Evolutionary conservation across 2,113 vertebrate species (phyloP).

Genomic region (Sorex fumeus): DNA sequence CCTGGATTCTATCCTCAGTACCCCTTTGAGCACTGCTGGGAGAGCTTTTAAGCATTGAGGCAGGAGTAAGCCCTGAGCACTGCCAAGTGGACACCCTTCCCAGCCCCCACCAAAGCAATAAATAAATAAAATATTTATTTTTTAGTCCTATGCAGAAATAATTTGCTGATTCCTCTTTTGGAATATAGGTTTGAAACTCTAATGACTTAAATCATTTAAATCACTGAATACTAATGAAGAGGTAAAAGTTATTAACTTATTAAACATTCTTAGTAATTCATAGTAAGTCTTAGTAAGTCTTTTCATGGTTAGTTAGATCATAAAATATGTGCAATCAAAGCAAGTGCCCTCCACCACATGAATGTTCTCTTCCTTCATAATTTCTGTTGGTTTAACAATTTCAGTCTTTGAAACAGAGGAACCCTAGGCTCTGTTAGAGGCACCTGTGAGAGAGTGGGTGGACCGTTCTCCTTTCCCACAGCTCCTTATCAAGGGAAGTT

Average conservation of each 20-base stretch:
- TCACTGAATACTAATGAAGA: background rate
- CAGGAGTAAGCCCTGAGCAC: too few species aligned
- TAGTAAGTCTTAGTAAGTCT: background rate
- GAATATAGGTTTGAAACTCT: background rate
- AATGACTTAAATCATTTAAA: background rate
- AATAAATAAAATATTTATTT: background rate
- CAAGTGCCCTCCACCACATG: background rate
- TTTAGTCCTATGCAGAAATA: background rate
- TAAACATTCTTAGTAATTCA: conserved; percentile 10
- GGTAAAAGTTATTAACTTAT: background rate
- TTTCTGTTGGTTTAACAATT: background rate
- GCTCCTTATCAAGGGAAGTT: background rate
- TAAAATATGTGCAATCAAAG: background rate
- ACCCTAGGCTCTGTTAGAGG: background rate
- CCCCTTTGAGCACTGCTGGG: too few species aligned
- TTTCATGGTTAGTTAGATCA: background rate
- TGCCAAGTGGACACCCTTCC: too few species aligned
- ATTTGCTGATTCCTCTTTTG: background rate
- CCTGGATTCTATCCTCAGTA: too few species aligned
- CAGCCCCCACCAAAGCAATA: too few species aligned
- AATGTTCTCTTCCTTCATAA: background rate
- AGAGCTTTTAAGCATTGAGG: too few species aligned
- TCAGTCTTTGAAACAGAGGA: background rate
- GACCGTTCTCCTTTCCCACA: background rate
- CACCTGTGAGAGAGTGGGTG: background rate